Base-by-base conservation (phyloP, 2,888 invertebrate species). In the Cheilosia pagana region DNA sequence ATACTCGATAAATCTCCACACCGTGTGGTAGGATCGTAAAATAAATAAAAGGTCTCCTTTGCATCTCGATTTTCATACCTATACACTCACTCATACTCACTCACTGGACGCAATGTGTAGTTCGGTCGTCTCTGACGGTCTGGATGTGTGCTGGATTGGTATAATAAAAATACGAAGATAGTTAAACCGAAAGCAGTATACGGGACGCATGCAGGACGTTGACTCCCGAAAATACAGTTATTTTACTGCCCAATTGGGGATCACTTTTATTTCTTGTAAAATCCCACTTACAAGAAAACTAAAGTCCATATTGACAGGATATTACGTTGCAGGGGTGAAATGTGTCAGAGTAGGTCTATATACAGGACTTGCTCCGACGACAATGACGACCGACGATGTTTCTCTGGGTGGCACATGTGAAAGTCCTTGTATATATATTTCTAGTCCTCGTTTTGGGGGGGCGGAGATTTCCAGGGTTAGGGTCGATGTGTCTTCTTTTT, bases 191-290 rank as follows among this genome's bases (percentile, higher is more conserved):
- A 68, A 53, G 39, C 50, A 63, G 63, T 53, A 78, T 45, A 62
- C 31, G 62, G 28, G n/a, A n/a, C 50, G 25, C 48, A 50, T 41
- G 45, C 25, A 31, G 43, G 48, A 70, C 39, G 31, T 71, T 45
- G 41, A 23, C n/a, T 55, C 28, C 71, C 23, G 52, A 63, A 65
- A 72, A 79, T 72, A 75, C 70, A 65, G 75, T 74, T 63, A 75
- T 85, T 85, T 85, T 85, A 85, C 75, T 71, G 57, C 81, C 81
- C 85, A 81, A 85, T 85, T 71, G 85, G 85, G 85, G 81, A 85
- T 85, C 81, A 85, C 75, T 85, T 81, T 85, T 76, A 85, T 85
- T 83, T 81, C 81, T 81, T 81, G 81, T 85, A 85, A 81, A 85
- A 71, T 76, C 81, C 71, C 81, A 81, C 85, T 85, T 85, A 79